Conservation (phyloP, 1,140 invertebrate genomes). For the Neodiprion pinetum region DNA sequence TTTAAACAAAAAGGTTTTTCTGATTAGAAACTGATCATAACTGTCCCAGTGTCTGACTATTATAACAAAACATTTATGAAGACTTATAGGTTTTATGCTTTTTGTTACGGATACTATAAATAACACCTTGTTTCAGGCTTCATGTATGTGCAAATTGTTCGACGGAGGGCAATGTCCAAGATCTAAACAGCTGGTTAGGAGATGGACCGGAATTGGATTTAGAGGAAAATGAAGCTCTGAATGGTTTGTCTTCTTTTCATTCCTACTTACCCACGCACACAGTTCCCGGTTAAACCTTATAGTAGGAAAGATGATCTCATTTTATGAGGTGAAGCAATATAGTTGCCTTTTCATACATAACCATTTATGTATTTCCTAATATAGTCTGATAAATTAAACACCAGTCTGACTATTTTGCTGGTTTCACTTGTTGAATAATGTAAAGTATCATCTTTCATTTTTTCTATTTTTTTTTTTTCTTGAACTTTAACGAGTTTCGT, state of each 20-base stretch:
- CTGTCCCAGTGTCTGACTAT: background rate
- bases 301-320: background rate
- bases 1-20: constrained; percentile 2
- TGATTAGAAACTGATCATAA: background rate
- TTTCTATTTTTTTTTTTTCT: background rate
- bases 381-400: background rate
- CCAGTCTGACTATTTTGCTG: background rate
- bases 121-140: constrained; percentile 30
- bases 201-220: constrained; percentile 22
- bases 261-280: background rate
- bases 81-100: background rate
- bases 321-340: background rate
- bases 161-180: constrained; percentile 17
- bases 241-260: background rate
- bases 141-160: constrained; percentile 23
- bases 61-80: constrained; percentile 10
- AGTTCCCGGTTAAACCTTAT: background rate
- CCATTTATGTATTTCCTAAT: background rate
- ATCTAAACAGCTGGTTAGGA: constrained; percentile 8
- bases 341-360: background rate
- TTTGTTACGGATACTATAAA: background rate
- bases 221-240: background rate
- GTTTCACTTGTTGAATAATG: constrained; percentile 15
- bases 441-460: background rate
- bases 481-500: constrained; percentile 11